A percentile compares a stretch with the other conserved stretches of the same genome.
Conservation (phyloP, 2,113 vertebrate species). For the Cyanocitta stelleri region DNA sequence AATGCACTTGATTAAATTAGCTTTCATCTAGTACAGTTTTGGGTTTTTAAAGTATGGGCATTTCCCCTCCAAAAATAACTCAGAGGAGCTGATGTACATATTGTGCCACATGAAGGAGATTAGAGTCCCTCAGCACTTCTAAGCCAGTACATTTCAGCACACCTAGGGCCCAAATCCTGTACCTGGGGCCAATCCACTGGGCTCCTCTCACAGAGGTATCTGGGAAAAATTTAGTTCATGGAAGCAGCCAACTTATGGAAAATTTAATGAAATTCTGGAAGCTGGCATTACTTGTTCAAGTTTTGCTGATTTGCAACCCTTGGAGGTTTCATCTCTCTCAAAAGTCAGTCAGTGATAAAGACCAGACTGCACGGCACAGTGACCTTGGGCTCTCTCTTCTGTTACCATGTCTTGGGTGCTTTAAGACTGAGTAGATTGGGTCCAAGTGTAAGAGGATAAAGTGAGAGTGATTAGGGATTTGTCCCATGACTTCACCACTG, state of each 20-base stretch:
- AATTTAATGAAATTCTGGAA: neutral
- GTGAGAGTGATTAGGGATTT: conserved; percentile 44
- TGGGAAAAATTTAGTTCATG: neutral
- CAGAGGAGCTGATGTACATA: neutral
- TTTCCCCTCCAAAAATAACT: conserved; percentile 17
- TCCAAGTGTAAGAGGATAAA: conserved; percentile 53
- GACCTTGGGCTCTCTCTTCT: conserved; percentile 17
- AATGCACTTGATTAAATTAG: conserved; percentile 44
- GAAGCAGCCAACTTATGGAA: neutral
- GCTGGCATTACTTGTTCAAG: neutral
- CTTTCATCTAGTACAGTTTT: neutral
- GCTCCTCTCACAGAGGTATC: neutral
- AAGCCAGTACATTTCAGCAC: neutral
- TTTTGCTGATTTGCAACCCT: neutral
- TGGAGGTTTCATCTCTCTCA: neutral
- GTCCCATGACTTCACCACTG: conserved; percentile 11
- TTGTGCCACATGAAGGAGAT: neutral
- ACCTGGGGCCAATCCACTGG: neutral
- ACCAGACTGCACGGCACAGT: neutral
- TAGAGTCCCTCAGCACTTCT: neutral
- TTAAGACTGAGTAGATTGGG: conserved; percentile 27
- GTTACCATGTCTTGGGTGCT: neutral
- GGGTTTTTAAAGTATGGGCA: neutral
- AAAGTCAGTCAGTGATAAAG: neutral
- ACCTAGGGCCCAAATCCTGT: neutral